A percentile compares a stretch with the other conserved stretches of the same genome.
Conservation (phyloP, 2,113 vertebrate species). For the Calyptomena viridis region DNA sequence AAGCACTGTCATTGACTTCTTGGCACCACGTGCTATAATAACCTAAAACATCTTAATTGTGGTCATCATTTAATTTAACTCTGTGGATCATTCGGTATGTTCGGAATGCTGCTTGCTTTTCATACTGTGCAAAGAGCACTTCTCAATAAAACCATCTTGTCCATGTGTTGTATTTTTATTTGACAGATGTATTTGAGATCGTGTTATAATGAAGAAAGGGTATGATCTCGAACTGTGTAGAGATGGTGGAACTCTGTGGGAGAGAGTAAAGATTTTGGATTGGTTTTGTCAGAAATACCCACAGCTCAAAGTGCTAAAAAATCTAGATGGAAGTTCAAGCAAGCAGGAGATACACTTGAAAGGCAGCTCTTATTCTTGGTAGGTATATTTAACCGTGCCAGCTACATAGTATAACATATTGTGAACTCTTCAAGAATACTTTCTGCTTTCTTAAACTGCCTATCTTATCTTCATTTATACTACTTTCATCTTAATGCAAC, state of each 20-base stretch:
- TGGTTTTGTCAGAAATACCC: neutral
- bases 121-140: neutral
- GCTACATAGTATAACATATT: neutral
- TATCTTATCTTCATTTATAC: neutral
- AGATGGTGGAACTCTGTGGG: neutral
- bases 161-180: neutral
- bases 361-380: neutral
- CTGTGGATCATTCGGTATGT: constrained; percentile 43
- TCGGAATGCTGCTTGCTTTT: constrained; percentile 58
- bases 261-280: neutral
- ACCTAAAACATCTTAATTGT: constrained; percentile 57
- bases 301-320: neutral
- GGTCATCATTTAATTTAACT: constrained; percentile 53
- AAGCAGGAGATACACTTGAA: neutral
- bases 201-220: neutral
- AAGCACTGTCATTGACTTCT: constrained; percentile 24
- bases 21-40: constrained; percentile 52
- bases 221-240: neutral
- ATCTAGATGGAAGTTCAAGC: neutral
- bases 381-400: neutral
- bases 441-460: neutral
- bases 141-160: constrained; percentile 36
- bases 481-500: neutral
- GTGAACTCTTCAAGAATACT: neutral
- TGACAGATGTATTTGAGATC: constrained; percentile 38